Evolutionary conservation across 2,888 invertebrate species (phyloP).

Genomic region (Conistra vaccinii): DNA sequence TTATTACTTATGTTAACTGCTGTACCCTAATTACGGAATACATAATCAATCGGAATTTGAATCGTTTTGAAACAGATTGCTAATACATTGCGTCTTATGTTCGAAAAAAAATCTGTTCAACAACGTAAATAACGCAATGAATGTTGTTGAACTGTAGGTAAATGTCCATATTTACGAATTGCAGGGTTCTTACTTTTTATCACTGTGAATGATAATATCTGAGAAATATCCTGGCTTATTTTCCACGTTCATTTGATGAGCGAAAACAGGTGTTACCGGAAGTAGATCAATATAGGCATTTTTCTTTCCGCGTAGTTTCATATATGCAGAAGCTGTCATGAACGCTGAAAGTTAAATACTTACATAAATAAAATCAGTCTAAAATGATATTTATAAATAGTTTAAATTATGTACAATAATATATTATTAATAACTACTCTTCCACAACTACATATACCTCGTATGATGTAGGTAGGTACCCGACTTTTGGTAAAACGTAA

Average conservation of each 20-base stretch:
- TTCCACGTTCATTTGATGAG: conserved; percentile 89
- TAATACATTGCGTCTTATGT: no score
- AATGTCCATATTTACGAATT: background rate
- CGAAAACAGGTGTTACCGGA: conserved; percentile 91
- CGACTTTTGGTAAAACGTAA: background rate
- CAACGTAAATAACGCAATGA: no score
- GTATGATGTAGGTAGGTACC: no score
- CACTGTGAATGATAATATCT: conserved; percentile 91
- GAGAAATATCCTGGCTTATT: conserved; percentile 91
- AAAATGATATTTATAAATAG: no score
- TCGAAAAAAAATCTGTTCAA: no score
- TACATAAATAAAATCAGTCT: background rate
- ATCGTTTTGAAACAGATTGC: no score
- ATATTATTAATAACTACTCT: no score
- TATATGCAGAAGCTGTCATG: conserved; percentile 90
- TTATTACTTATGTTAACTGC: no score
- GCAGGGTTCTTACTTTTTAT: conserved; percentile 86
- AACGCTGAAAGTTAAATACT: conserved; percentile 85
- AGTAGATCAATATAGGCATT: conserved; percentile 87
- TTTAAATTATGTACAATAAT: background rate
- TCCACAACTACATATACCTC: no score
- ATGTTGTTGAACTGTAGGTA: no score
- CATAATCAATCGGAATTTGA: no score
- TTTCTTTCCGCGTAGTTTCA: conserved; percentile 84
- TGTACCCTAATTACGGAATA: no score